Evolutionary conservation across 2,888 invertebrate genomes (phyloP).

Genomic region (Andrena flavipes): DNA sequence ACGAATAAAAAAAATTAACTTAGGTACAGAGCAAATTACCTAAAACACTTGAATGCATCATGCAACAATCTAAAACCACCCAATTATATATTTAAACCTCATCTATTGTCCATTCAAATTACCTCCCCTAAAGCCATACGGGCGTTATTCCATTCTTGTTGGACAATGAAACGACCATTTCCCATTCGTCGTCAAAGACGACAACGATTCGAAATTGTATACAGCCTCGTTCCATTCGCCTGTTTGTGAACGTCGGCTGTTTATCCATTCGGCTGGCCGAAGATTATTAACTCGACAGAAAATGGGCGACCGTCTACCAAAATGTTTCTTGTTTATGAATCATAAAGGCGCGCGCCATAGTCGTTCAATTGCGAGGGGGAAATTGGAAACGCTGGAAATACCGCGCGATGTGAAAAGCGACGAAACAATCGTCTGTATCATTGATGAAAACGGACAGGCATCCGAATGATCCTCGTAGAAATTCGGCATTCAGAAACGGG

Average conservation of each 20-base stretch:
- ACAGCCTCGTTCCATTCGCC: slow-evolving; percentile 1
- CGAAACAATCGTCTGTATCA: slow-evolving; percentile 19
- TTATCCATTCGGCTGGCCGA: slow-evolving; percentile 12
- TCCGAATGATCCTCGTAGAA: slow-evolving; percentile 15
- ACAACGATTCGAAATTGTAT: neutral
- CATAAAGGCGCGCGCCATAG: slow-evolving; percentile 36
- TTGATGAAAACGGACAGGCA: slow-evolving; percentile 14
- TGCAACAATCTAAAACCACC: too few species aligned
- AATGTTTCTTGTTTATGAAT: slow-evolving; percentile 48
- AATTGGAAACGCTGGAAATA: slow-evolving; percentile 49
- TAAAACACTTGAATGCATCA: too few species aligned
- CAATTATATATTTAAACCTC: too few species aligned
- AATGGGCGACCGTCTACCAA: slow-evolving; percentile 41
- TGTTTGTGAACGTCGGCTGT: neutral
- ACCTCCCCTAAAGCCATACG: too few species aligned
- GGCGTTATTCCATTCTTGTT: too few species aligned
- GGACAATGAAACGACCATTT: neutral
- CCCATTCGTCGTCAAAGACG: neutral
- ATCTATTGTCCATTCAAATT: too few species aligned
- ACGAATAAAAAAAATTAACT: too few species aligned
- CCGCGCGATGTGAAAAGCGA: slow-evolving; percentile 17
- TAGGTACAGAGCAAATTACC: too few species aligned
- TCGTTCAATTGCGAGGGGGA: slow-evolving; percentile 41
- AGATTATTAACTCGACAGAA: slow-evolving; percentile 29
- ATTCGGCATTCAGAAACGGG: slow-evolving; percentile 4